Evolutionary conservation across 2,113 vertebrate species (phyloP).

Genomic region (Seriola aureovittata): DNA sequence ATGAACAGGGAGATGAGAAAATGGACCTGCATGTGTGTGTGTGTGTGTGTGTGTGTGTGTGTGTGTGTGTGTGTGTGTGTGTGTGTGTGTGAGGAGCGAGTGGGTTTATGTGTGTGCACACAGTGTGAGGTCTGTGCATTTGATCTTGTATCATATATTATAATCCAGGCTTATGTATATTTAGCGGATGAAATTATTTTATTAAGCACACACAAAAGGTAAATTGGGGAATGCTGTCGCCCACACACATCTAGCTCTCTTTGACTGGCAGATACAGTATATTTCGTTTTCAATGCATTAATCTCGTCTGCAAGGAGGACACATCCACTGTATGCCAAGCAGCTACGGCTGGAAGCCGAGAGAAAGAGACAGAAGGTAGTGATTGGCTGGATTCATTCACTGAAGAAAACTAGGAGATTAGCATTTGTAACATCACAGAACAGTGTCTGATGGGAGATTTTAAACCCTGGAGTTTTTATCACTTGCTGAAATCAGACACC

Average conservation of each 20-base stretch:
- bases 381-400: constrained; percentile 47
- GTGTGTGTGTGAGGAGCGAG: background rate
- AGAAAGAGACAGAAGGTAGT: constrained; percentile 14
- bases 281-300: constrained; percentile 61
- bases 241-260: constrained; percentile 58
- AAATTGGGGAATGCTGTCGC: constrained; percentile 50
- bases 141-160: constrained; percentile 41
- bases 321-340: constrained; percentile 51
- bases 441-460: constrained; percentile 46
- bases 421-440: constrained; percentile 46
- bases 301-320: constrained; percentile 61
- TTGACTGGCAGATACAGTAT: constrained; percentile 57
- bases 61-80: background rate
- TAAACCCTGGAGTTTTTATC: constrained; percentile 51
- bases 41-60: constrained; percentile 3
- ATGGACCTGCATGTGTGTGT: background rate
- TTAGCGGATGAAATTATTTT: constrained; percentile 59
- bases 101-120: constrained; percentile 10
- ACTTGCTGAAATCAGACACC: constrained; percentile 14
- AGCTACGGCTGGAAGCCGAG: constrained; percentile 31
- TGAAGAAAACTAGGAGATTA: constrained; percentile 43
- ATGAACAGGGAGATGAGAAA: constrained; percentile 36
- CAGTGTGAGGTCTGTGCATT: constrained; percentile 2
- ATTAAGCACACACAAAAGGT: constrained; percentile 64
- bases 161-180: constrained; percentile 62